These are phyloP conservation scores for Tholera decimalis DNA, from an alignment of 2,888 invertebrate genomes.

Conservation along the genomic window DNA sequence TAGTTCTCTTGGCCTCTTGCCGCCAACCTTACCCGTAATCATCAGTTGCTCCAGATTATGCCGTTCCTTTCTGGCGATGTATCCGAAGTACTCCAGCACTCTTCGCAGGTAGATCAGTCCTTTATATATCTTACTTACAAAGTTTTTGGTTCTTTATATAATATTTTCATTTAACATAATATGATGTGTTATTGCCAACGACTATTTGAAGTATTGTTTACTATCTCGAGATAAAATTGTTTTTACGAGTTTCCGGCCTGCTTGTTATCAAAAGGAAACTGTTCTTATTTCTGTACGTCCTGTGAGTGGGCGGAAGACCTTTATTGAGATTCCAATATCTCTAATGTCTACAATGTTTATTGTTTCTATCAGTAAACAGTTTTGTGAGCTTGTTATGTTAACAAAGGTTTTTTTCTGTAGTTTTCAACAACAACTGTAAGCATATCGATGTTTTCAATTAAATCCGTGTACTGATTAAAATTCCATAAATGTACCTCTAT, in stretches of 20 bases:
- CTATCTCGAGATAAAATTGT: neutral
- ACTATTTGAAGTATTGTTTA: neutral
- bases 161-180: neutral
- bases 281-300: constrained; percentile 13
- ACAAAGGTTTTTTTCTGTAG: neutral
- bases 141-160: no score
- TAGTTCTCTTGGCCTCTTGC: no score
- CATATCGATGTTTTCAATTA: neutral
- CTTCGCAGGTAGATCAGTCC: no score
- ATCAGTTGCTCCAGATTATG: no score
- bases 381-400: constrained; percentile 1
- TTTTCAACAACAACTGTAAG: neutral
- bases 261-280: constrained; percentile 5
- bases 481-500: constrained; percentile 44
- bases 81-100: no score
- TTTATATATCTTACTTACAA: neutral
- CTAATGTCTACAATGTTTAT: neutral
- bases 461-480: constrained; percentile 27
- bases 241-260: neutral
- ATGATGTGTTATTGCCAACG: neutral
- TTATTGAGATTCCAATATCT: constrained; percentile 8
- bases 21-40: no score
- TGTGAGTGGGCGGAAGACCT: neutral
- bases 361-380: constrained; percentile 6
- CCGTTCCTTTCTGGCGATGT: no score